A percentile compares a stretch with the other conserved stretches of the same genome.
Conservation (phyloP, 2,888 invertebrate genomes). For the Drosophila siamana region DNA sequence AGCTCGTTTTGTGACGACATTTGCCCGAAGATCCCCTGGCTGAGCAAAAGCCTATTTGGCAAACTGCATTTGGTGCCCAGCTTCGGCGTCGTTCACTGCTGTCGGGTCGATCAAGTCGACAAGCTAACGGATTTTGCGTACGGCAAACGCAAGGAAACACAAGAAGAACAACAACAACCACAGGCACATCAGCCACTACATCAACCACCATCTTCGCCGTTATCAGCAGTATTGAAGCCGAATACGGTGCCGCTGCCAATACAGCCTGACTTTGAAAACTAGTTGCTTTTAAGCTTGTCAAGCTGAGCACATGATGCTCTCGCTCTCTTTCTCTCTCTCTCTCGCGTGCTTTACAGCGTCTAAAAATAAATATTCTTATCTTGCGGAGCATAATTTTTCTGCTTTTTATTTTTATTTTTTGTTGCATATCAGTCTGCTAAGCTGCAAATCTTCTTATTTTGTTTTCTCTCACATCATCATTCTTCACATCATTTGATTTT, state of each 20-base stretch:
- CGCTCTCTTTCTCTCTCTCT: neutral
- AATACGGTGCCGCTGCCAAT: neutral
- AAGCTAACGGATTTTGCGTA: constrained; percentile 39
- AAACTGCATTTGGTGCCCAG: constrained; percentile 47
- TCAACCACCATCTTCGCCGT: too few species aligned
- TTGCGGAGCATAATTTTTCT: neutral
- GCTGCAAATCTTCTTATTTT: neutral
- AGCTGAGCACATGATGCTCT: neutral
- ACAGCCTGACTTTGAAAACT: neutral
- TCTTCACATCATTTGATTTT: too few species aligned
- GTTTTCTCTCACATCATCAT: too few species aligned
- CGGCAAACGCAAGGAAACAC: neutral
- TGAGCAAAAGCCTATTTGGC: constrained; percentile 34
- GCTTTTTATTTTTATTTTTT: too few species aligned
- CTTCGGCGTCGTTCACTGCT: constrained; percentile 51
- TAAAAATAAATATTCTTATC: neutral
- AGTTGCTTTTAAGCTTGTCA: neutral
- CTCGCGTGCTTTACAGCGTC: neutral
- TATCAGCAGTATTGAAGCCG: neutral
- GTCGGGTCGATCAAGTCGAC: constrained; percentile 37
- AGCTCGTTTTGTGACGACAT: constrained; percentile 39
- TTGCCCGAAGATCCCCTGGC: constrained; percentile 53
- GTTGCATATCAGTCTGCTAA: neutral
- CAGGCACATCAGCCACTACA: neutral
- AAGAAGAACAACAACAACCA: neutral